Percentiles rank a stretch among this genome's conserved stretches.
phyloP scores from a whole-genome alignment of 1,140 invertebrate species.

The Papilio xuthus region DNA sequence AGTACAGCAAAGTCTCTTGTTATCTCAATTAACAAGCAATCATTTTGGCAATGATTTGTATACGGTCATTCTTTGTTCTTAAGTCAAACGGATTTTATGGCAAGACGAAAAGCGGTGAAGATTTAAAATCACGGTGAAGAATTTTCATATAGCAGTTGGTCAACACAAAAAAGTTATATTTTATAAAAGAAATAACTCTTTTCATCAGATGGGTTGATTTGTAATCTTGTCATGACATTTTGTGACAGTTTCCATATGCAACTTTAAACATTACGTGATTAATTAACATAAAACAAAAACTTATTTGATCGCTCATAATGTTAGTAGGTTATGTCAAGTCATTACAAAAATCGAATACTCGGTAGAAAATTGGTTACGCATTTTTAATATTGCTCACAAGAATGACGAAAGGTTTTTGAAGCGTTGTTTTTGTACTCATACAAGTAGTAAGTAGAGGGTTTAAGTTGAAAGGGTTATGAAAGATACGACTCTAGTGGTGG shows the following conservation, averaged over 20 bases:
- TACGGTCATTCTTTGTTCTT: no score
- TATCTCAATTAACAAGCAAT: slow-evolving; percentile 7
- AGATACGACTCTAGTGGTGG: neutral
- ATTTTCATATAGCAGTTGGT: neutral
- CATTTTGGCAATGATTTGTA: neutral
- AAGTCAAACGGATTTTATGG: neutral
- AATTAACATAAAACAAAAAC: slow-evolving; percentile 10
- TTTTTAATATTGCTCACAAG: slow-evolving; percentile 14
- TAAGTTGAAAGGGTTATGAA: slow-evolving; percentile 13
- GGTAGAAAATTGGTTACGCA: slow-evolving; percentile 15
- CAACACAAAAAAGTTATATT: neutral
- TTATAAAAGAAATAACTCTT: neutral
- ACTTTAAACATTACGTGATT: neutral
- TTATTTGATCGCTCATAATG: neutral
- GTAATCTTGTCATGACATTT: neutral
- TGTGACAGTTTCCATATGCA: neutral
- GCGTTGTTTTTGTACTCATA: slow-evolving; percentile 16
- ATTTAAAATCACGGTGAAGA: neutral
- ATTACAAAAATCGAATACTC: slow-evolving; percentile 8
- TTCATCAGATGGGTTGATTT: neutral
- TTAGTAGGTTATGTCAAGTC: neutral
- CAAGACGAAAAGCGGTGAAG: neutral
- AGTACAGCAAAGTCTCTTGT: slow-evolving; percentile 24
- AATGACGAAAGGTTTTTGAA: neutral
- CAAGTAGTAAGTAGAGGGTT: slow-evolving; percentile 9